Conservation (phyloP, 2,113 vertebrate species). For the Alaudala cheleensis region DNA sequence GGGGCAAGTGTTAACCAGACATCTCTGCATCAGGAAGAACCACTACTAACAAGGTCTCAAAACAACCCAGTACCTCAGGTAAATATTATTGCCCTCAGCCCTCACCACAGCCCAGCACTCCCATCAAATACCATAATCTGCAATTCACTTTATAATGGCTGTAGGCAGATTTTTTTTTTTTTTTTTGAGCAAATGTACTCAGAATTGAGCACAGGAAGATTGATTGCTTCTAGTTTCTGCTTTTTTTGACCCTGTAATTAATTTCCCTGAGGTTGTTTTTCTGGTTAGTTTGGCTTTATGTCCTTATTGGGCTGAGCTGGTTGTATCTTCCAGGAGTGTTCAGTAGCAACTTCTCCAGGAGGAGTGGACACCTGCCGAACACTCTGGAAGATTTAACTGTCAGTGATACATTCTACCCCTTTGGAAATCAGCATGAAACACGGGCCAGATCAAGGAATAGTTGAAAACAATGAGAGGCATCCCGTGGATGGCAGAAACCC, state of each 20-base stretch:
- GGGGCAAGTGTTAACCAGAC: background rate
- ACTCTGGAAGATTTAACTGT: background rate
- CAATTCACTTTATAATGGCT: background rate
- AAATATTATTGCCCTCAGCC: background rate
- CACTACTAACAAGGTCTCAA: background rate
- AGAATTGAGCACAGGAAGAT: background rate
- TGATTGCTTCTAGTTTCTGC: background rate
- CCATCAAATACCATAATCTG: background rate
- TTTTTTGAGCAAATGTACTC: background rate
- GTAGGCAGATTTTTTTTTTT: background rate
- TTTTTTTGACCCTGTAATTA: background rate
- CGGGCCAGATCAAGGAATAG: background rate
- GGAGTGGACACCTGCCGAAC: background rate
- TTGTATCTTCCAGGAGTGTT: background rate
- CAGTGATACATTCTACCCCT: background rate
- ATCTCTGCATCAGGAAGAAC: background rate
- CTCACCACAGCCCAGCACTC: background rate
- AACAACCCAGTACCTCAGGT: background rate
- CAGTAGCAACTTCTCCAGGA: background rate
- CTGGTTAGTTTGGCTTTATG: background rate
- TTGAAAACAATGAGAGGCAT: background rate
- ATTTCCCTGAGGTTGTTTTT: background rate
- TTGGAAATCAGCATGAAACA: background rate
- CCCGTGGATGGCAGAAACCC: background rate
- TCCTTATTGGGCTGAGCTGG: background rate